Percentiles rank a stretch among this genome's conserved stretches.
These are phyloP conservation scores for Reticulitermes speratus DNA, from an alignment of 1,140 invertebrate genomes.

Conservation along the genomic window DNA sequence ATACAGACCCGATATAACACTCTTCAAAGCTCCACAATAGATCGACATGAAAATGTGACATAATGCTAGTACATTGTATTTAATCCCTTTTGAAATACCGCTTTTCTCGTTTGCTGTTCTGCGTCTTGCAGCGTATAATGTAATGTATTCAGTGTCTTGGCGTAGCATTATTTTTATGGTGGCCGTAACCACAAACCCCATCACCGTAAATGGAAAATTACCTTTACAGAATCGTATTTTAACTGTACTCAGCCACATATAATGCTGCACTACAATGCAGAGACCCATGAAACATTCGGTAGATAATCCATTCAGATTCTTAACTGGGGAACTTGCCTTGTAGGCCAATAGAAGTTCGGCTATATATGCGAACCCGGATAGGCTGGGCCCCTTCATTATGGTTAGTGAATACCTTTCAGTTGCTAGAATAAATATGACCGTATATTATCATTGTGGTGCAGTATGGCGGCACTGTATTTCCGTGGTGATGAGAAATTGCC, in stretches of 20 bases:
- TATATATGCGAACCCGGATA: not conserved
- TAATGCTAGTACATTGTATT: too few relatives aligned
- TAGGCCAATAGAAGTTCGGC: too few relatives aligned
- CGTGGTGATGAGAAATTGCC: conserved; percentile 11
- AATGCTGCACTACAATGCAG: not conserved
- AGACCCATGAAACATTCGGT: not conserved
- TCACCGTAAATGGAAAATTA: not conserved
- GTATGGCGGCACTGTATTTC: not conserved
- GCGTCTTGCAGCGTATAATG: not conserved
- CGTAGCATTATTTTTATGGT: not conserved
- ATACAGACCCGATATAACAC: too few relatives aligned
- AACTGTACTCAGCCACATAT: not conserved
- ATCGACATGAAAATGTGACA: too few relatives aligned
- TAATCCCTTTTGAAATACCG: too few relatives aligned
- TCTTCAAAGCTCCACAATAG: too few relatives aligned
- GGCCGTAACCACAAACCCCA: not conserved
- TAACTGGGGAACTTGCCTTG: not conserved
- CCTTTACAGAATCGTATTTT: not conserved
- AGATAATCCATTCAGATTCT: not conserved
- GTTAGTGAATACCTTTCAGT: not conserved
- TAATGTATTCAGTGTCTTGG: not conserved
- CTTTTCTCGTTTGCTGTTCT: too few relatives aligned
- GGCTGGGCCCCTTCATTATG: not conserved
- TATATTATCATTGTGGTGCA: not conserved
- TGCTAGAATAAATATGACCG: not conserved